These are phyloP conservation scores for Ormyrus rosae DNA, from an alignment of 2,888 invertebrate genomes.

Conservation along the genomic window DNA sequence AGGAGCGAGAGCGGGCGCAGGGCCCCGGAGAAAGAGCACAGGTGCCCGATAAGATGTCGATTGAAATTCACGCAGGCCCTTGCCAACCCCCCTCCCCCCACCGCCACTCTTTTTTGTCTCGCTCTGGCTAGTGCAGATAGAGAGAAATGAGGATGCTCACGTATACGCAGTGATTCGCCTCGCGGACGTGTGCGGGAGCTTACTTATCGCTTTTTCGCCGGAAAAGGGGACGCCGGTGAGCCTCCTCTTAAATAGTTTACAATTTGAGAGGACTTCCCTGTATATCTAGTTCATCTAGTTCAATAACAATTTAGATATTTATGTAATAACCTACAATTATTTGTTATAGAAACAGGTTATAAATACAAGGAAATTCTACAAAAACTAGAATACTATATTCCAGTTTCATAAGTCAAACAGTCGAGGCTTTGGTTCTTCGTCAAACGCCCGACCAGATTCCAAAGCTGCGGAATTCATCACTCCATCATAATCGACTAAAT, in stretches of 20 bases:
- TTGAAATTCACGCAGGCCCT: conserved; percentile 74
- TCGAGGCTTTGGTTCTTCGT: too few relatives aligned
- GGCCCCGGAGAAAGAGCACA: conserved; percentile 60
- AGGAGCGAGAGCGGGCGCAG: conserved; percentile 17
- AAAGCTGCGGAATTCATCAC: neutral
- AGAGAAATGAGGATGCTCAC: neutral
- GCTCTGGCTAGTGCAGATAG: neutral
- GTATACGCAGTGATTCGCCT: neutral
- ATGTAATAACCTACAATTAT: too few relatives aligned
- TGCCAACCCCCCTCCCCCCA: conserved; percentile 46
- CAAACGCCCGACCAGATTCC: neutral
- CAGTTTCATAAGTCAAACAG: too few relatives aligned
- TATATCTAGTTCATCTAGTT: too few relatives aligned
- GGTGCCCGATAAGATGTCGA: conserved; percentile 74
- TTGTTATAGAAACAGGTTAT: too few relatives aligned
- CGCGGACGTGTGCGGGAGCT: neutral
- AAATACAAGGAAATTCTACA: too few relatives aligned
- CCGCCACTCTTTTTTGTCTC: neutral
- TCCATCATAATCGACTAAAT: too few relatives aligned
- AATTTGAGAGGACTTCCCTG: too few relatives aligned
- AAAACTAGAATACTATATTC: too few relatives aligned
- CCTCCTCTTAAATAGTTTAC: too few relatives aligned
- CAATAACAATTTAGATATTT: too few relatives aligned
- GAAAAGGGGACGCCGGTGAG: too few relatives aligned
- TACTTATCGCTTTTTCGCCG: neutral